A percentile compares a stretch with the other conserved stretches of the same genome.
Evolutionary conservation across 2,888 invertebrate genomes (phyloP).

Genomic region (Sarcophaga subvicina): DNA sequence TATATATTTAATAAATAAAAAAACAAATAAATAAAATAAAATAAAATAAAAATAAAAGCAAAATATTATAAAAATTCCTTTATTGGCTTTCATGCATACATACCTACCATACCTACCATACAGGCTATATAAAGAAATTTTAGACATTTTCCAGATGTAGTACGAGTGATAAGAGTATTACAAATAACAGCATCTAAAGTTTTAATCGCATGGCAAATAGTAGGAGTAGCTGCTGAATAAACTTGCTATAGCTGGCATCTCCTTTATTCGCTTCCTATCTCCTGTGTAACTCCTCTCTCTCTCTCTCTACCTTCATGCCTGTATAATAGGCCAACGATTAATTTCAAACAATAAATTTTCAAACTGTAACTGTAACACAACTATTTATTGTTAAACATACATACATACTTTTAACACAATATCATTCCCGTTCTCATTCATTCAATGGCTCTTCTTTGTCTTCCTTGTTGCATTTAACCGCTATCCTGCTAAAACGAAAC

Average conservation of each 20-base stretch:
- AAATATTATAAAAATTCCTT: conserved; percentile 36
- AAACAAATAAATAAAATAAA: conserved; percentile 21
- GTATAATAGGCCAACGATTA: conserved; percentile 56
- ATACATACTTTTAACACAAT: conserved; percentile 38
- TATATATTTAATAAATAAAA: conserved; percentile 24
- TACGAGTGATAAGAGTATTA: conserved; percentile 51
- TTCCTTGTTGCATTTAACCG: conserved; percentile 15
- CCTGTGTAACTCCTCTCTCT: conserved; percentile 17
- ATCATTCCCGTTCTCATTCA: conserved; percentile 1
- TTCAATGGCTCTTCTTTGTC: conserved; percentile 1
- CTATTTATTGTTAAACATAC: conserved; percentile 57
- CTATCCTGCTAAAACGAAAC: neutral
- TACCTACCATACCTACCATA: neutral
- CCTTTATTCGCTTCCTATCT: neutral
- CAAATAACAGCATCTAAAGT: neutral
- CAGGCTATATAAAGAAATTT: conserved; percentile 45
- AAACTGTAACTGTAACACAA: conserved; percentile 66
- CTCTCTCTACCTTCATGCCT: conserved; percentile 12
- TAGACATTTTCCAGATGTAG: conserved; percentile 53
- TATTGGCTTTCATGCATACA: conserved; percentile 1
- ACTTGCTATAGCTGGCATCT: neutral
- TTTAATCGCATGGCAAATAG: conserved; percentile 1
- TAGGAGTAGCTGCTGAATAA: conserved; percentile 44
- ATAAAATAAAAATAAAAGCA: conserved; percentile 10
- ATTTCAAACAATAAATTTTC: conserved; percentile 65